Evolutionary conservation across 1,140 invertebrate genomes (phyloP).

Genomic region (Temnothorax curvispinosus): DNA sequence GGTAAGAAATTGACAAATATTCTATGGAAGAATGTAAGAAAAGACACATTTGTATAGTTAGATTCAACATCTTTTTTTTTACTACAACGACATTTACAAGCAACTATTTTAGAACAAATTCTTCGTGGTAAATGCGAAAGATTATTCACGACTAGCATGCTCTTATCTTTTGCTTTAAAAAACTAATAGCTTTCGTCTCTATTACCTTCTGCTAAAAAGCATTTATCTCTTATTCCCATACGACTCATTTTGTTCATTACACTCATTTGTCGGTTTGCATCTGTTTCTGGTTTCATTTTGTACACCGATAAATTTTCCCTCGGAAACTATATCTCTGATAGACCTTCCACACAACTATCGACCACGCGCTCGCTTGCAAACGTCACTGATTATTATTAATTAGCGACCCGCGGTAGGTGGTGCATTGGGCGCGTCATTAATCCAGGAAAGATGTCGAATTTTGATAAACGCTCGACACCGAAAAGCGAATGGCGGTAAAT

Average conservation of each 20-base stretch:
- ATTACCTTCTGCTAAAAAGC: neutral
- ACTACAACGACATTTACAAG: neutral
- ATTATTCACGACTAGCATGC: constrained; percentile 9
- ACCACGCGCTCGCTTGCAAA: constrained; percentile 10
- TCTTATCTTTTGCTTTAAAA: constrained; percentile 19
- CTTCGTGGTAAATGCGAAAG: neutral
- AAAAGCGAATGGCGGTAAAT: constrained; percentile 72
- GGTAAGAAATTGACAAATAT: neutral
- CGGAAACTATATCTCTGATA: constrained; percentile 21
- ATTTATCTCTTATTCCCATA: constrained; percentile 16
- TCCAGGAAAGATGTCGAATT: constrained; percentile 59
- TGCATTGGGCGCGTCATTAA: constrained; percentile 19
- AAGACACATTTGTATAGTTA: neutral
- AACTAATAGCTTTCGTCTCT: neutral
- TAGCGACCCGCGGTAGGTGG: neutral
- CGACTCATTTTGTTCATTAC: constrained; percentile 29
- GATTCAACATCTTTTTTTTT: neutral
- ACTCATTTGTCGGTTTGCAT: constrained; percentile 41
- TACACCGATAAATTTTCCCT: constrained; percentile 35
- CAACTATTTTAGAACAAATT: constrained; percentile 6
- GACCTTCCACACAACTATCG: neutral
- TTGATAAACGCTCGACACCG: constrained; percentile 72
- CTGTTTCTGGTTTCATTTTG: constrained; percentile 33
- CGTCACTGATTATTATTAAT: constrained; percentile 48
- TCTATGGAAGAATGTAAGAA: neutral